Evolutionary conservation across 2,113 vertebrate genomes (phyloP), one percentile per base, ranked within the genome.

Genomic region (Spheniscus mendiculus): DNA sequence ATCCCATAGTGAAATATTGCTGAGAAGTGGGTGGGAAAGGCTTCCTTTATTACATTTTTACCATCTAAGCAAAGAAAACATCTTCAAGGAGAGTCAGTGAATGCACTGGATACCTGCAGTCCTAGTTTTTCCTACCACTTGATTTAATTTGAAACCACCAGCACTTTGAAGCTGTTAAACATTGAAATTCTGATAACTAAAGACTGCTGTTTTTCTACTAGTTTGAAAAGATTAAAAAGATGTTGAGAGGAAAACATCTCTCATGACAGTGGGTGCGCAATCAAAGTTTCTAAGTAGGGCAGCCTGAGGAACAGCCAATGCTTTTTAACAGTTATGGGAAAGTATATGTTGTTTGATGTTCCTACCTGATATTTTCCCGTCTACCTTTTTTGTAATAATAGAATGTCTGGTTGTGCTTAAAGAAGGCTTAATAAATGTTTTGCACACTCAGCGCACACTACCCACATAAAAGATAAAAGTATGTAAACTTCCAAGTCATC

Each of bases 181-280:
- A 96, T 96, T 72, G 96, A 84, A 95, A 95, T 96, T 96, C 83
- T 77, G 88, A 89, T 96, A 96, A 90, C 88, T 93, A 74, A 95
- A 82, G 90, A 83, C 88, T 94, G 66, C 91, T 97, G 89, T 74
- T 97, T 97, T 96, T 85, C 89, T 92, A 63, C 59, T 21, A 80
- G 80, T 85, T 87, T 95, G 89, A 93, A 95, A 97, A 97, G 97
- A 97, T 96, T 96, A 96, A 98, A 96, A 97, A 96, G 83, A 87
- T 81, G 56, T 53, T 81, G 91, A 95, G 94, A 89, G 61, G 91
- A 95, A 96, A 97, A 92, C 93, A 95, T 94, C 67, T 89, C 82
- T 94, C 69, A 30, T 96, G 96, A 92, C 96, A 96, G 96, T 89
- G 89, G 85, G 83, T 94, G 74, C 84, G 83, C 97, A 97, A 89